Evolutionary conservation across 1,140 invertebrate genomes (phyloP).

Genomic region (Drosophila aff.): DNA sequence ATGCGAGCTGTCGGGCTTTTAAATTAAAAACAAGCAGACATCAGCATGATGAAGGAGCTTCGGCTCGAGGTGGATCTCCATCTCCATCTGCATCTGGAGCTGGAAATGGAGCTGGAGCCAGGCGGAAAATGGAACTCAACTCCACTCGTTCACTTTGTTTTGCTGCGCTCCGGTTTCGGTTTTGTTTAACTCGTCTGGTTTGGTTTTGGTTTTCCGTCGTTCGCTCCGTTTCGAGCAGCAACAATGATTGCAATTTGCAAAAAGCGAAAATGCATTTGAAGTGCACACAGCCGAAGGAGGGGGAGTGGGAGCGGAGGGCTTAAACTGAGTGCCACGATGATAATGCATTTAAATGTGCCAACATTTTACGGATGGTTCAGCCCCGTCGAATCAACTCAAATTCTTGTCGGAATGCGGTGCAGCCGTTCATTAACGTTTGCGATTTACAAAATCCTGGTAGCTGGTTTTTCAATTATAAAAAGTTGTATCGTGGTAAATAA

Average conservation of each 20-base stretch:
- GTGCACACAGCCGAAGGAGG: conserved; percentile 32
- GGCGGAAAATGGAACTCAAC: conserved; percentile 36
- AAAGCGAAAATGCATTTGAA: conserved; percentile 72
- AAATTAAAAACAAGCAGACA: conserved; percentile 74
- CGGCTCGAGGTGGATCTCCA: conserved; percentile 11
- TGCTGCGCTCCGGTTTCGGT: conserved; percentile 34
- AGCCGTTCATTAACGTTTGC: conserved; percentile 9
- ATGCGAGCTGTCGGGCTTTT: conserved; percentile 73
- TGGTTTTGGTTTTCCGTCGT: conserved; percentile 29
- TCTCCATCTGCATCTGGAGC: conserved; percentile 16
- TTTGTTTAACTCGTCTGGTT: conserved; percentile 31
- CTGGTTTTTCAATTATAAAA: neutral
- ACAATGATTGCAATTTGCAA: conserved; percentile 79
- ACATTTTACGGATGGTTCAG: conserved; percentile 52
- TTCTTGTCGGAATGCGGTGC: conserved; percentile 13
- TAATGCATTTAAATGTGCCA: conserved; percentile 72
- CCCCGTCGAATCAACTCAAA: conserved; percentile 33
- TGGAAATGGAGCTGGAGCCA: neutral
- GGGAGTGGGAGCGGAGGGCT: neutral
- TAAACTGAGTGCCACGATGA: conserved; percentile 26
- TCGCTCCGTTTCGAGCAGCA: conserved; percentile 35
- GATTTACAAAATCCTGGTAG: neutral
- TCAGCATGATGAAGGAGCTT: conserved; percentile 50
- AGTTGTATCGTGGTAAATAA: neutral
- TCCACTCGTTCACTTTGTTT: conserved; percentile 45